Evolutionary conservation across 2,113 vertebrate species (phyloP).

Genomic region (Harpagus bidentatus): DNA sequence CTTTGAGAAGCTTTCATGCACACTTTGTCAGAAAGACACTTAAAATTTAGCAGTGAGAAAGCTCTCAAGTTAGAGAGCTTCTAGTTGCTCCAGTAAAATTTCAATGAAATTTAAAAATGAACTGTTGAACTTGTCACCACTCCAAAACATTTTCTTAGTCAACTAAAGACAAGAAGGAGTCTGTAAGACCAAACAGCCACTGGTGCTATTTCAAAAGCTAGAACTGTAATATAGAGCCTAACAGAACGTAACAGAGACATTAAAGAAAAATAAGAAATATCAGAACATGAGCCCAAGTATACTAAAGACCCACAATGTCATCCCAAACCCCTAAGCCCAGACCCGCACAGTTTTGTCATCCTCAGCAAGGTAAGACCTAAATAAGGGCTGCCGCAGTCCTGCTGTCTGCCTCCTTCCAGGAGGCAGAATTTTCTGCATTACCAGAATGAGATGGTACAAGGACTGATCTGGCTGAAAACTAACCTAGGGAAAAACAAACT

Average conservation of each 20-base stretch:
- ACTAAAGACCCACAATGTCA: background rate
- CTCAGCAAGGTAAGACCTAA: background rate
- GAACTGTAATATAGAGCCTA: background rate
- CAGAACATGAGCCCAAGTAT: background rate
- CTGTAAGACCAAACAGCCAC: background rate
- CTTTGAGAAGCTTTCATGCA: background rate
- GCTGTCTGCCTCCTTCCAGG: background rate
- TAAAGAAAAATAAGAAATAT: background rate
- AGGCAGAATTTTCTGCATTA: too few species aligned
- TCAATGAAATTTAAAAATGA: background rate
- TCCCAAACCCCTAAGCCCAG: background rate
- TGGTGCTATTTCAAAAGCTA: background rate
- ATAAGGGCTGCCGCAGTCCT: background rate
- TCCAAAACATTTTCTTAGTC: background rate
- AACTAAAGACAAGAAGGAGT: background rate
- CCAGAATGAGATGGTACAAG: too few species aligned
- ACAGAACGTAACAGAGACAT: background rate
- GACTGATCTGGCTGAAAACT: background rate
- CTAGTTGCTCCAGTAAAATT: background rate
- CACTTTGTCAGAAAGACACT: background rate
- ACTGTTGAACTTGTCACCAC: background rate
- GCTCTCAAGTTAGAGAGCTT: background rate
- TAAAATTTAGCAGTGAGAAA: background rate
- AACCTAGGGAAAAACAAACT: background rate
- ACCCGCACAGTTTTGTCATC: background rate